Evolutionary conservation across 2,797 vertebrate genomes (phyloP).

Genomic region (Florisuga fusca): DNA sequence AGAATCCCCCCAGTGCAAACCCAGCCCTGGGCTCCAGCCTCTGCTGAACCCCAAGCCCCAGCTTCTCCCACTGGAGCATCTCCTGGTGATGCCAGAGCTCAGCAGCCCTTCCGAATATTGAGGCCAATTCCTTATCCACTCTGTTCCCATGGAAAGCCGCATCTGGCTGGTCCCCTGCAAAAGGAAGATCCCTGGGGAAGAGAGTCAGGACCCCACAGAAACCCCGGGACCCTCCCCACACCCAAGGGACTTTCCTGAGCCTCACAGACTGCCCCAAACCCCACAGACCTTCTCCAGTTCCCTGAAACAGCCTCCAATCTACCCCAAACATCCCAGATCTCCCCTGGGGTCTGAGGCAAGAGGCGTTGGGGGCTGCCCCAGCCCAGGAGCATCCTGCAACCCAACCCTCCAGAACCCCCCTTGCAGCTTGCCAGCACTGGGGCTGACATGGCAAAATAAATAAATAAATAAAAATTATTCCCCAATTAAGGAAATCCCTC

Average conservation of each 20-base stretch:
- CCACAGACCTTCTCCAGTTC: not conserved
- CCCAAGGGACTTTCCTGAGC: fast-evolving
- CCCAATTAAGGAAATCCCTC: not conserved
- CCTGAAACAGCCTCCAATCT: not conserved
- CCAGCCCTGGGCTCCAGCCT: fast-evolving
- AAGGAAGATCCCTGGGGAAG: not conserved
- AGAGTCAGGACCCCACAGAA: not conserved
- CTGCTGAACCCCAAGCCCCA: not conserved
- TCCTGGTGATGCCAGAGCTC: not conserved
- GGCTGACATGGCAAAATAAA: not conserved
- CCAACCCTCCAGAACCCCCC: not conserved
- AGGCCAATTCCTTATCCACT: not conserved
- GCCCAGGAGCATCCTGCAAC: not conserved
- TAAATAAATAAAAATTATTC: no score
- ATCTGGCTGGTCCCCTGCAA: not conserved
- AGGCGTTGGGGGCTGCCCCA: not conserved
- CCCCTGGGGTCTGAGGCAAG: fast-evolving
- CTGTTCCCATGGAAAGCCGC: not conserved
- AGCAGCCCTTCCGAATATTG: not conserved
- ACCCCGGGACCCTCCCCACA: not conserved
- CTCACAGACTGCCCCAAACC: not conserved
- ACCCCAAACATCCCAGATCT: not conserved
- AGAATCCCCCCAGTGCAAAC: not conserved
- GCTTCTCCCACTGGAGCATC: fast-evolving
- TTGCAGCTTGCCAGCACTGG: fast-evolving